These are phyloP conservation scores for Tipula helvola DNA, from an alignment of 2,888 invertebrate species.

Conservation along the genomic window DNA sequence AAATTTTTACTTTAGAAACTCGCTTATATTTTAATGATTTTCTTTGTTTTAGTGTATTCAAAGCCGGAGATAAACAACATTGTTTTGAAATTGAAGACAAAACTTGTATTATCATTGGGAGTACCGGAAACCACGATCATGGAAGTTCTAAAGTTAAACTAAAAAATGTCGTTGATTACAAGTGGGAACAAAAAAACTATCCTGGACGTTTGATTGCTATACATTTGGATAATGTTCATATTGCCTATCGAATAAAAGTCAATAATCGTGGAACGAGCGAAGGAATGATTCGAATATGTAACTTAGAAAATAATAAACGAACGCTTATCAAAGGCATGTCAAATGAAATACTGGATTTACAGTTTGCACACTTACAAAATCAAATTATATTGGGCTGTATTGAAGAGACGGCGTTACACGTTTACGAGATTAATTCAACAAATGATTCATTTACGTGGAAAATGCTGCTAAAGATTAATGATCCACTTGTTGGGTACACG, in stretches of 20 bases:
- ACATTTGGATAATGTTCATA: slow-evolving; percentile 70
- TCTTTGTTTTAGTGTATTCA: slow-evolving; percentile 23
- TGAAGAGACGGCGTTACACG: slow-evolving; percentile 74
- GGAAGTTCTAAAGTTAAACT: slow-evolving; percentile 85
- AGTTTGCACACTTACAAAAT: slow-evolving; percentile 73
- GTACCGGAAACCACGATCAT: slow-evolving; percentile 58
- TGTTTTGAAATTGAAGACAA: slow-evolving; percentile 26
- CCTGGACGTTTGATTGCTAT: slow-evolving; percentile 79
- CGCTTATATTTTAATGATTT: not conserved
- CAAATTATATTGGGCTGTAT: slow-evolving; percentile 75
- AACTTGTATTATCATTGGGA: slow-evolving; percentile 56
- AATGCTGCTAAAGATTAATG: slow-evolving; percentile 35
- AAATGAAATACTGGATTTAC: slow-evolving; percentile 79
- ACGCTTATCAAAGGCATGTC: slow-evolving; percentile 76
- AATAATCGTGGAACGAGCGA: slow-evolving; percentile 28
- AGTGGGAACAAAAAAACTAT: slow-evolving; percentile 84
- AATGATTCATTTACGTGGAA: slow-evolving; percentile 44
- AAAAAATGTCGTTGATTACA: slow-evolving; percentile 80
- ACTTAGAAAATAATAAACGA: slow-evolving; percentile 50
- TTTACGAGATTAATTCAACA: slow-evolving; percentile 60
- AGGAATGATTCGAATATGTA: slow-evolving; percentile 75
- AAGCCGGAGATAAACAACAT: slow-evolving; percentile 27
- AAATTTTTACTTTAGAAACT: not conserved
- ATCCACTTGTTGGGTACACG: slow-evolving; percentile 30
- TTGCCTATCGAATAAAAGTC: slow-evolving; percentile 76